A percentile compares a stretch with the other conserved stretches of the same genome.
Evolutionary conservation across 2,113 vertebrate species (phyloP).

Genomic region (Cyphomyrus plagiostoma): DNA sequence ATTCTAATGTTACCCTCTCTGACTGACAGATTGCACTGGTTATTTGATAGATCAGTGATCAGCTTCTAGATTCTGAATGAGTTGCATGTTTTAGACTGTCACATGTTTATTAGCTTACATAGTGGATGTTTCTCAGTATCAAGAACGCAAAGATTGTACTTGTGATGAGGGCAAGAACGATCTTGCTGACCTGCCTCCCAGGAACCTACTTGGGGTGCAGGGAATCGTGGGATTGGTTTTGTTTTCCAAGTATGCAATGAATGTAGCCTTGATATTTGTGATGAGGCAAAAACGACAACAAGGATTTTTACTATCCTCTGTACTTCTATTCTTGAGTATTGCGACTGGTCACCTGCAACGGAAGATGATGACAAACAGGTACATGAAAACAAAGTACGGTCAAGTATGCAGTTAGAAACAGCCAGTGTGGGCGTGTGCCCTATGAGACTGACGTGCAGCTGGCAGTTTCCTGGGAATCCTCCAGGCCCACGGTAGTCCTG

Average conservation of each 20-base stretch:
- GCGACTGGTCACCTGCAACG: not conserved
- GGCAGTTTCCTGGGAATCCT: not conserved
- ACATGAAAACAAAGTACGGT: not conserved
- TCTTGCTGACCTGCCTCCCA: not conserved
- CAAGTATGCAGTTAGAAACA: not conserved
- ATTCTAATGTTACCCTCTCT: not conserved
- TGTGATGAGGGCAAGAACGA: not conserved
- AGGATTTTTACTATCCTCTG: not conserved
- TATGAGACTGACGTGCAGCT: not conserved
- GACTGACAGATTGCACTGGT: not conserved
- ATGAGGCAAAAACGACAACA: not conserved
- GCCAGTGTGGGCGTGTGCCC: not conserved
- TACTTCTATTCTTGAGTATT: not conserved
- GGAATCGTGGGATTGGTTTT: not conserved
- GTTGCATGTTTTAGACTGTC: not conserved
- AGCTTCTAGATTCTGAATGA: not conserved
- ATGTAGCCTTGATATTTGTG: not conserved
- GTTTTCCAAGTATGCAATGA: not conserved
- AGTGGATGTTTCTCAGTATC: not conserved
- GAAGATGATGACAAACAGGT: not conserved
- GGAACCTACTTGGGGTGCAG: not conserved
- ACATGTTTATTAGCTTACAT: not conserved
- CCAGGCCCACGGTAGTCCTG: not conserved
- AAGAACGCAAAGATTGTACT: not conserved
- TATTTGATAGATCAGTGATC: not conserved